Conservation (phyloP, 1,140 invertebrate species). For the Polyergus mexicanus region DNA sequence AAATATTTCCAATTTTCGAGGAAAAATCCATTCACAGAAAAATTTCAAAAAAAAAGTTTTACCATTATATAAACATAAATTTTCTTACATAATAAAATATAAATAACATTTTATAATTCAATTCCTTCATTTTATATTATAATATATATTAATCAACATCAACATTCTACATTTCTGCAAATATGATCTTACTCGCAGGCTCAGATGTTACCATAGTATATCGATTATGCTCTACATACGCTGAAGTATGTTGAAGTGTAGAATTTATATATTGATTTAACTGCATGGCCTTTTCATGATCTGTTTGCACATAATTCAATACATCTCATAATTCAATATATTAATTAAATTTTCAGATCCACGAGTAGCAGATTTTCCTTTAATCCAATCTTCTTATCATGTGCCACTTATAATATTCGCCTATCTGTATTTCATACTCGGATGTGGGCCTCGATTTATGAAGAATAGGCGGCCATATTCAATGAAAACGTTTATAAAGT, state of each 20-base stretch:
- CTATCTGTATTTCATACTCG: slow-evolving; percentile 86
- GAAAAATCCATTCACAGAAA: no score
- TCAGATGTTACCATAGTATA: no score
- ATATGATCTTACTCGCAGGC: not conserved
- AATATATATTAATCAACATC: no score
- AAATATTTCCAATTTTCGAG: not conserved
- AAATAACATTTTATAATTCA: not conserved
- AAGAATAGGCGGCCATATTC: slow-evolving; percentile 87
- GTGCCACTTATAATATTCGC: slow-evolving; percentile 59
- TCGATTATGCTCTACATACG: not conserved
- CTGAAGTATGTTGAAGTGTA: not conserved
- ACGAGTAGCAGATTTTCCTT: slow-evolving; percentile 26
- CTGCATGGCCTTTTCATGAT: not conserved
- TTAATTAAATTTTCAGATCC: slow-evolving; percentile 61
- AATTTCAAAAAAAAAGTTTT: no score
- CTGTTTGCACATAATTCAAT: not conserved
- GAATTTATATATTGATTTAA: not conserved
- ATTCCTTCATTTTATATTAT: not conserved
- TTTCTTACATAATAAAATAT: no score
- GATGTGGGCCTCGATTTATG: slow-evolving; percentile 88
- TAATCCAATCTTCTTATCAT: slow-evolving; percentile 38
- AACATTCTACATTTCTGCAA: no score
- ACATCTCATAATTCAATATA: not conserved
- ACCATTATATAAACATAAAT: not conserved
- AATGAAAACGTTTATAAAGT: slow-evolving; percentile 87